These are phyloP conservation scores for Criorhina ranunculi DNA, from an alignment of 2,888 invertebrate species.

Conservation along the genomic window DNA sequence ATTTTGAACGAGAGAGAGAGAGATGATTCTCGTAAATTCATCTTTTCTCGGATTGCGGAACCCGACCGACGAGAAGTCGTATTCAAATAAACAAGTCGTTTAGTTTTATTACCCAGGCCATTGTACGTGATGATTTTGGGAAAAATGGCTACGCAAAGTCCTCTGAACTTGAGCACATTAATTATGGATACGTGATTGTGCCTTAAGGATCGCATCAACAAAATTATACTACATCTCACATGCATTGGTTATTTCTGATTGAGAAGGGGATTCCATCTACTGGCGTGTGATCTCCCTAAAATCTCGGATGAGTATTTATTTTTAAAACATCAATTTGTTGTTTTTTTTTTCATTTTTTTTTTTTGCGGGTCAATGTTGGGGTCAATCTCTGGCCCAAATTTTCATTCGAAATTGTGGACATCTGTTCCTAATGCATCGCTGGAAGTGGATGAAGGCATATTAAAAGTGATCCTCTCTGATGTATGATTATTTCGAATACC, in stretches of 20 bases:
- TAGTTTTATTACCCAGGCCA: constrained; percentile 67
- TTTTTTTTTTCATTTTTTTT: constrained; percentile 4
- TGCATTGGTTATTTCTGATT: constrained; percentile 2
- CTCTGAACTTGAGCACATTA: constrained; percentile 73
- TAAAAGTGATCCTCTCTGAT: constrained; percentile 48
- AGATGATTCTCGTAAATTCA: constrained; percentile 54
- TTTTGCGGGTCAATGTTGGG: constrained; percentile 70
- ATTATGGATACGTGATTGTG: constrained; percentile 71
- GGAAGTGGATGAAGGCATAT: constrained; percentile 21
- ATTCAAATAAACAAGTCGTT: constrained; percentile 76
- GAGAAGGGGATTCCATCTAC: neutral
- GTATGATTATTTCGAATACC: constrained; percentile 39
- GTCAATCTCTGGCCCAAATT: constrained; percentile 68
- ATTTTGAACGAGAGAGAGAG: constrained; percentile 27
- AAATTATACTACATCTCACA: constrained; percentile 46
- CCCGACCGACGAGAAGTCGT: constrained; percentile 6
- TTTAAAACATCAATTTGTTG: constrained; percentile 58
- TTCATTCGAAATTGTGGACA: constrained; percentile 51
- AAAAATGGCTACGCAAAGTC: constrained; percentile 65
- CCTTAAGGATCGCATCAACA: constrained; percentile 65
- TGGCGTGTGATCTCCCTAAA: neutral
- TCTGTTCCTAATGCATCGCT: constrained; percentile 73
- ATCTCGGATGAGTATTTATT: constrained; percentile 41
- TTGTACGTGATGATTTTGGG: constrained; percentile 75
- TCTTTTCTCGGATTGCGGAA: constrained; percentile 23